Base-by-base conservation (phyloP, 2,113 vertebrate species). In the Ageneiosus marmoratus region DNA sequence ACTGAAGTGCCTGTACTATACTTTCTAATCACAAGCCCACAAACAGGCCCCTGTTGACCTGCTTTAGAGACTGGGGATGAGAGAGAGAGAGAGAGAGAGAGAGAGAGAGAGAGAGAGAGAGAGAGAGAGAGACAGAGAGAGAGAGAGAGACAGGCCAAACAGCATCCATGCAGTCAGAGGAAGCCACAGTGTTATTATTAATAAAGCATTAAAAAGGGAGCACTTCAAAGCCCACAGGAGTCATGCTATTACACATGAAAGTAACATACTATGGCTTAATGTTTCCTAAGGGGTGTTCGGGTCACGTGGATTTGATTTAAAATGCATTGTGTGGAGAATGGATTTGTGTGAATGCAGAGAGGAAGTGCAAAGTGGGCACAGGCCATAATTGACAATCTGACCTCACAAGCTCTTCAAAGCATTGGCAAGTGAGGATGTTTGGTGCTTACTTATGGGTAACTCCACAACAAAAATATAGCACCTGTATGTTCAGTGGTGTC, bases 291-390 rank as follows among this genome's bases (percentile, higher is more conserved):
- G 94, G 91, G 32, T 87, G 89, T 93, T 92, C 90, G 88, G 93
- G 91, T 91, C 89, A 93, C 89, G 92, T 89, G 63, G 89, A 92
- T 93, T 94, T 94, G 91, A 94, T 95, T 94, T 93, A 90, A 94
- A 94, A 94, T 92, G 94, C 91, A 92, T 92, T 93, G 94, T 92
- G 92, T 94, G 93, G 90, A 92, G 91, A 94, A 95, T 94, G 92
- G 93, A 95, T 94, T 95, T 91, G 89, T 88, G 90, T 88, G 90
- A 93, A 89, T 83, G 82, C 78, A 89, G 89, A 89, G 89, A 88
- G 85, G 88, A 85, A 88, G 84, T 87, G 80, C 72, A 82, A 82
- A 79, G 85, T 90, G 89, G 89, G 88, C 87, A 90, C 89, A 91
- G 88, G 88, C 91, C 91, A 89, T 92, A 90, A 93, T 94, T 93